Base-by-base conservation (phyloP, 2,888 invertebrate genomes). In the Pteria penguin region DNA sequence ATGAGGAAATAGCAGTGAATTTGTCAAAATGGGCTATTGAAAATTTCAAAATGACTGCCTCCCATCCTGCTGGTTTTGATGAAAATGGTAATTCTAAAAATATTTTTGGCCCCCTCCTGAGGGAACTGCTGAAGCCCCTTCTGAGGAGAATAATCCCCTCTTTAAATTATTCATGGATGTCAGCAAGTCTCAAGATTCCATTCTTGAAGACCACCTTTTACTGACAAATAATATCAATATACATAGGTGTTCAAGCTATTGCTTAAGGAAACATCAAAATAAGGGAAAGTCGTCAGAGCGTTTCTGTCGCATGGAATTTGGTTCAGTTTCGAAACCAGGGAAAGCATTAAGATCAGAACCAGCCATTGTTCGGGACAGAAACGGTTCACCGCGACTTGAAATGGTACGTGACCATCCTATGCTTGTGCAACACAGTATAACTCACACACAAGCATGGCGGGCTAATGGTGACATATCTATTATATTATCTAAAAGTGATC, bases 71-170 rank as follows among this genome's bases (percentile, higher is more conserved):
- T 29, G 80, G 80, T 26, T 67, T 24, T 52, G 76, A 82, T 79
- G 71, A 52, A 22, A 62, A 61, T 52, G 80, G 81, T 8, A 36
- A 75, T 3, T 72, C 80, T 29, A 74, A 72, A 85, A 82, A 81
- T 70, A 82, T 29, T 65, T 82, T 0, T 85, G 84, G 84, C 80
- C 83, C 8, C 82, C 82, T 18, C 85, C 80, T 22, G 84, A 85
- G 61, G 81, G 84, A 31, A 78, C 80, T 57, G 81, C 79, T 29
- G 63, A 63, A 26, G 36, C 75, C 18, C 83, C 84, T 27, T 78
- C 81, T 29, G 80, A 81, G 69, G 74, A 81, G 14, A 79, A 78
- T 73, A 85, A 80, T 58, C 80, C 80, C 4, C 63, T 82, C 11
- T n/a, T 79, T 2, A 84, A 84, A 76, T 52, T 82, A 24, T 32